These are phyloP conservation scores for Coenonympha glycerion DNA, from an alignment of 2,888 invertebrate genomes.

Conservation along the genomic window DNA sequence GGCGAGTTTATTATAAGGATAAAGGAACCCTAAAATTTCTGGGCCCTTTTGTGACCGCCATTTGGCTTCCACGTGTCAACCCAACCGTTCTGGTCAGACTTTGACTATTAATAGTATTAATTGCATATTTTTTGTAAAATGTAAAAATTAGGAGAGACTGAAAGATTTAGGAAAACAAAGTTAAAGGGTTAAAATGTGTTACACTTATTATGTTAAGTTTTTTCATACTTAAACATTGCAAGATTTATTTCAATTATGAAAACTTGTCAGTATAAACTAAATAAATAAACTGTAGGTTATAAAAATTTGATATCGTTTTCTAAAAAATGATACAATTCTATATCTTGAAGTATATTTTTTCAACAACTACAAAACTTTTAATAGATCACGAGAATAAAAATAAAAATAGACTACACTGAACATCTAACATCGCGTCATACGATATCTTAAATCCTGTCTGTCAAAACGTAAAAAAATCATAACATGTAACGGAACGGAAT, in stretches of 20 bases:
- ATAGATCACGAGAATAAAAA: conserved; percentile 30
- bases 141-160: neutral
- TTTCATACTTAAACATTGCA: too few relatives aligned
- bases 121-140: conserved; percentile 47
- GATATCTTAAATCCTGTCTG: conserved; percentile 65
- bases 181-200: neutral
- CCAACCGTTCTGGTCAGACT: conserved; percentile 40
- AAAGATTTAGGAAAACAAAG: neutral
- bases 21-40: conserved; percentile 43
- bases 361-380: conserved; percentile 13
- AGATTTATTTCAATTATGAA: too few relatives aligned
- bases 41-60: conserved; percentile 45
- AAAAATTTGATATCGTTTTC: neutral
- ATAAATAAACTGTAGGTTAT: neutral
- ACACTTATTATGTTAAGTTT: too few relatives aligned
- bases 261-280: neutral
- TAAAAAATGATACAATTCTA: neutral
- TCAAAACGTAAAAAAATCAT: conserved; percentile 55
- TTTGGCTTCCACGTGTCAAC: conserved; percentile 67
- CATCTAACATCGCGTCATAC: conserved; percentile 42
- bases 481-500: conserved; percentile 61
- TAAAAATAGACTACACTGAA: conserved; percentile 45
- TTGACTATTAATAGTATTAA: conserved; percentile 55
- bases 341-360: neutral
- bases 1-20: too few relatives aligned